phyloP scores from a whole-genome alignment of 1,140 invertebrate species.

The Planococcus citri region DNA sequence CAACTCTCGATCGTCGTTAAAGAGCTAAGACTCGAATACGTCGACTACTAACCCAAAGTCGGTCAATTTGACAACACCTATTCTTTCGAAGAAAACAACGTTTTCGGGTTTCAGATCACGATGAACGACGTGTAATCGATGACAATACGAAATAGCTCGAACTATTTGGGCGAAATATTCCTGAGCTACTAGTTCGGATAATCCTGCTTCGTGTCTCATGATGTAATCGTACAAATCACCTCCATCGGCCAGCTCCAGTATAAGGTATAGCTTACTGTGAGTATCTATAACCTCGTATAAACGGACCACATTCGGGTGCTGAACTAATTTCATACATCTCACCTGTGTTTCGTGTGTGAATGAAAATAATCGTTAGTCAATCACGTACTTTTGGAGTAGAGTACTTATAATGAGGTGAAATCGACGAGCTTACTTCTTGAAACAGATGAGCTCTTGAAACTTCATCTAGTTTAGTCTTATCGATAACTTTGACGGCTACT shows the following conservation, averaged over 20 bases:
- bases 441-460: constrained; percentile 93
- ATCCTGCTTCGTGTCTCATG: constrained; percentile 74
- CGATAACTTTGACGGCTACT: constrained; percentile 91
- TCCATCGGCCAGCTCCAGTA: constrained; percentile 95
- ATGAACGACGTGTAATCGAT: constrained; percentile 84
- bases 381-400: not conserved
- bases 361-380: constrained; percentile 28
- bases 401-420: not conserved
- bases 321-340: constrained; percentile 96
- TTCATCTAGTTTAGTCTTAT: constrained; percentile 95
- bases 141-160: constrained; percentile 94
- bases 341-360: constrained; percentile 68
- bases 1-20: too few relatives aligned
- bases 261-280: constrained; percentile 86
- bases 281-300: constrained; percentile 99
- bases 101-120: constrained; percentile 98
- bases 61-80: constrained; percentile 94
- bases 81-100: constrained; percentile 96
- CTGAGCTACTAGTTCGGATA: constrained; percentile 58
- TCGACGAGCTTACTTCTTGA: constrained; percentile 58
- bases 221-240: constrained; percentile 99
- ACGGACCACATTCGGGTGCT: constrained; percentile 95
- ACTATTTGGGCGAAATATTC: constrained; percentile 94
- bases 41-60: constrained; percentile 71
- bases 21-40: not conserved